Conservation (phyloP, 2,888 invertebrate species). For the Watsonalla binaria region DNA sequence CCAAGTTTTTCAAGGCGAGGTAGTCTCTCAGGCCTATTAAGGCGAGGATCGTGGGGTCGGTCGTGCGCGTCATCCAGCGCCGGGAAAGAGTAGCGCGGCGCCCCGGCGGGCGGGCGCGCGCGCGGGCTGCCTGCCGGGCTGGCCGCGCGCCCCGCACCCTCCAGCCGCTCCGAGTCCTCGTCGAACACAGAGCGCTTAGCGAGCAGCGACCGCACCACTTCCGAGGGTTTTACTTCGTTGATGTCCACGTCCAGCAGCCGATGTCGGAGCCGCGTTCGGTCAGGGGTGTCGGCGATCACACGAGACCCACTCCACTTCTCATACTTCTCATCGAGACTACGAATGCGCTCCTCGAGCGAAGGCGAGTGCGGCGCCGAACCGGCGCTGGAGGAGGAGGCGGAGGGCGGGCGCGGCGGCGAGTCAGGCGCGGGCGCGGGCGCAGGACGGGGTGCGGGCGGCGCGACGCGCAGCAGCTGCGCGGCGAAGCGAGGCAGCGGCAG, state of each 20-base stretch:
- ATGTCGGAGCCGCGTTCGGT: slow-evolving; percentile 81
- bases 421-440: slow-evolving; percentile 78
- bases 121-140: slow-evolving; percentile 67
- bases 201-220: slow-evolving; percentile 94
- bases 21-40: slow-evolving; percentile 35
- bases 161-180: slow-evolving; percentile 95
- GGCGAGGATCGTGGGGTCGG: slow-evolving; percentile 35
- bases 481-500: slow-evolving; percentile 94
- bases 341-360: slow-evolving; percentile 91
- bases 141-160: slow-evolving; percentile 92
- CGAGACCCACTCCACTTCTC: slow-evolving; percentile 89
- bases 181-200: slow-evolving; percentile 97
- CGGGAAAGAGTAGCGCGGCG: slow-evolving; percentile 85
- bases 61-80: slow-evolving; percentile 66
- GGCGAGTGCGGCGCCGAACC: slow-evolving; percentile 87
- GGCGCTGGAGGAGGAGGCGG: slow-evolving; percentile 86
- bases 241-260: slow-evolving; percentile 89
- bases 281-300: slow-evolving; percentile 77
- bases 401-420: slow-evolving; percentile 84
- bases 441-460: slow-evolving; percentile 69
- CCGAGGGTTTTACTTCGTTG: slow-evolving; percentile 92
- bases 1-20: slow-evolving; percentile 30
- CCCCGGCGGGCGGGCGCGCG: slow-evolving; percentile 58
- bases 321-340: slow-evolving; percentile 95
- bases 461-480: slow-evolving; percentile 80